A percentile compares a stretch with the other conserved stretches of the same genome.
phyloP scores from a whole-genome alignment of 2,888 invertebrate species.

The Cancer borealis region DNA sequence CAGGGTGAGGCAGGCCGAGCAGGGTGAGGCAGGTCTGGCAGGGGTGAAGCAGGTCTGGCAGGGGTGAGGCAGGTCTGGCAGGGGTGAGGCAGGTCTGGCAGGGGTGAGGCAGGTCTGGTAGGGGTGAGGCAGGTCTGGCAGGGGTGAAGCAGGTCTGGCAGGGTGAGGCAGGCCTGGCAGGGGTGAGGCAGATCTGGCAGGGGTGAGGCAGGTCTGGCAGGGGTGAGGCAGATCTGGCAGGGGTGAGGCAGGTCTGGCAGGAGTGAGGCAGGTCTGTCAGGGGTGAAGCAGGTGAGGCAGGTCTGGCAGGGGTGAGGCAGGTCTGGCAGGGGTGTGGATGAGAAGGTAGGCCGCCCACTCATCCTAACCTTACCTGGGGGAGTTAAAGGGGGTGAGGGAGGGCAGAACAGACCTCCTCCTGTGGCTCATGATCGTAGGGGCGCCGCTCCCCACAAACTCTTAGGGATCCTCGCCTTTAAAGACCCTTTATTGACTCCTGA shows the following conservation, averaged over 20 bases:
- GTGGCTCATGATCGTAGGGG: not conserved
- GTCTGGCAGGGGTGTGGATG: not conserved
- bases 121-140: too few species aligned
- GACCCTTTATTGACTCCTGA: conserved; percentile 33
- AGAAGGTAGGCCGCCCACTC: not conserved
- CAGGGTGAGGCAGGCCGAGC: not conserved
- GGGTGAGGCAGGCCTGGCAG: too few species aligned
- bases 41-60: not conserved
- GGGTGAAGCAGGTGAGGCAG: not conserved
- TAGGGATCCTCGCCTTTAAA: conserved; percentile 34
- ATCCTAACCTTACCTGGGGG: not conserved
- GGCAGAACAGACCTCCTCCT: not conserved
- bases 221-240: too few species aligned
- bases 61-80: not conserved
- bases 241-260: not conserved
- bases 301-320: not conserved
- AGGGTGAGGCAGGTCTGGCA: not conserved
- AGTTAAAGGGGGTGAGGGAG: not conserved
- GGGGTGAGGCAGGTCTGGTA: not conserved
- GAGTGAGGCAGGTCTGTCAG: not conserved
- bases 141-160: not conserved
- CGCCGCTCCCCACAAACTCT: not conserved
- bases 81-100: not conserved
- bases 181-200: too few species aligned
- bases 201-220: too few species aligned